These are phyloP conservation scores for Lucifuga dentata DNA, from an alignment of 2,113 vertebrate species.

Conservation along the genomic window DNA sequence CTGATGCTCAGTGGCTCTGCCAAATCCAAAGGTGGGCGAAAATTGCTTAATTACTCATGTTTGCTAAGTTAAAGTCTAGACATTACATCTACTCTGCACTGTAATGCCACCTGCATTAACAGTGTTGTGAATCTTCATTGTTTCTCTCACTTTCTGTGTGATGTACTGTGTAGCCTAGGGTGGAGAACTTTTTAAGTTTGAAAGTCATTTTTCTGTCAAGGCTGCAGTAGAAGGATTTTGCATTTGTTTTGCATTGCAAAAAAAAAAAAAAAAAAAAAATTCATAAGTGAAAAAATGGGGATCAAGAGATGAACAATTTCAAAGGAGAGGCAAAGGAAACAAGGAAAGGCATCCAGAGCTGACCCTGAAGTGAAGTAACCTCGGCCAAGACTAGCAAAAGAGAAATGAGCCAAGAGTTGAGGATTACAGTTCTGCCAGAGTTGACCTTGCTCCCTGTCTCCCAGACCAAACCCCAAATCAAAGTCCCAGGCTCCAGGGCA, in stretches of 20 bases:
- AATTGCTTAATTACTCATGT: constrained; percentile 38
- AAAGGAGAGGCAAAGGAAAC: constrained; percentile 3
- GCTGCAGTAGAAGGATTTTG: too few relatives aligned
- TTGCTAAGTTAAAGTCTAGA: constrained; percentile 68
- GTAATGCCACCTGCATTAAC: constrained; percentile 22
- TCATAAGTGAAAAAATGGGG: not conserved
- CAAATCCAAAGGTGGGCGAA: constrained; percentile 23
- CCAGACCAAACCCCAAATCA: constrained; percentile 43
- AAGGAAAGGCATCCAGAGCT: not conserved
- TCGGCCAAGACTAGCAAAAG: not conserved
- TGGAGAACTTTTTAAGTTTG: too few relatives aligned
- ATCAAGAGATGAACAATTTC: not conserved
- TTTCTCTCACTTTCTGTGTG: not conserved
- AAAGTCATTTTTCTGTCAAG: too few relatives aligned
- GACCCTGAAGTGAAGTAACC: constrained; percentile 16
- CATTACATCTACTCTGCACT: constrained; percentile 28
- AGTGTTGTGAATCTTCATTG: constrained; percentile 11
- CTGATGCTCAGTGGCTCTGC: constrained; percentile 17
- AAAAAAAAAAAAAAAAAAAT: too few relatives aligned
- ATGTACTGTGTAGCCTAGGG: too few relatives aligned
- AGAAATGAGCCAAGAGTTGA: constrained; percentile 34
- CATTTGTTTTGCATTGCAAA: not conserved
- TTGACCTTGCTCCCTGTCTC: constrained; percentile 44
- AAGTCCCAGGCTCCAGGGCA: constrained; percentile 37
- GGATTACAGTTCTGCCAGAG: constrained; percentile 6